A percentile compares a stretch with the other conserved stretches of the same genome.
These are phyloP conservation scores for Alligator sinensis DNA, from an alignment of 2,113 vertebrate species.

Conservation along the genomic window DNA sequence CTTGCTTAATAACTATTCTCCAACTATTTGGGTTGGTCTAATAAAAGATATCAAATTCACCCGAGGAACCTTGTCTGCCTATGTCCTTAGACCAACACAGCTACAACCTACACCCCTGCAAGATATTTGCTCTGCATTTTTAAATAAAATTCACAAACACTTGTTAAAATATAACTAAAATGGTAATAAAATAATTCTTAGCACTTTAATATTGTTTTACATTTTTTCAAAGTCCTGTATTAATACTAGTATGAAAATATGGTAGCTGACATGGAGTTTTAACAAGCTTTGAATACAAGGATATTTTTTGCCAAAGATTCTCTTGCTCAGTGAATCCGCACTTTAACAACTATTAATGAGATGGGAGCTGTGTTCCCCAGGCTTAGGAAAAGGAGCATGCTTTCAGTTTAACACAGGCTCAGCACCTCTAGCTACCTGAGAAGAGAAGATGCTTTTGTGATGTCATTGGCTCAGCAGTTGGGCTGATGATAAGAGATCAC, in stretches of 20 bases:
- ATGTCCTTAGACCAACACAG: too few relatives aligned
- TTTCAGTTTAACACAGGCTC: not conserved
- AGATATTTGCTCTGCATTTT: not conserved
- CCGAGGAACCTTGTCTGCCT: too few relatives aligned
- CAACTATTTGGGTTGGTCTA: too few relatives aligned
- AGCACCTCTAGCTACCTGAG: not conserved
- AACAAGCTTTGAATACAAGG: not conserved
- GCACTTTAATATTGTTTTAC: not conserved
- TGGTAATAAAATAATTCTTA: not conserved
- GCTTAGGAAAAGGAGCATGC: not conserved
- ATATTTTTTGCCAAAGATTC: not conserved
- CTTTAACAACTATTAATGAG: not conserved
- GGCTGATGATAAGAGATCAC: not conserved
- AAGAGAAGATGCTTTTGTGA: not conserved
- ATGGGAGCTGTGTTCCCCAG: accelerated
- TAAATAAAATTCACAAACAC: not conserved
- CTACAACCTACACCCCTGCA: too few relatives aligned
- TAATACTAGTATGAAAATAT: not conserved
- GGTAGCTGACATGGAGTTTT: not conserved
- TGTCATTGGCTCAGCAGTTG: slow-evolving; percentile 10
- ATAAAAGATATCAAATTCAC: too few relatives aligned
- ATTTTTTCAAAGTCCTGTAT: not conserved
- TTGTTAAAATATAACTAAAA: not conserved
- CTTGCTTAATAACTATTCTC: too few relatives aligned
- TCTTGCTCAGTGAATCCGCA: slow-evolving; percentile 11